These are phyloP conservation scores for Pyrocephalus nanus DNA, from an alignment of 2,797 vertebrate species.

Conservation along the genomic window DNA sequence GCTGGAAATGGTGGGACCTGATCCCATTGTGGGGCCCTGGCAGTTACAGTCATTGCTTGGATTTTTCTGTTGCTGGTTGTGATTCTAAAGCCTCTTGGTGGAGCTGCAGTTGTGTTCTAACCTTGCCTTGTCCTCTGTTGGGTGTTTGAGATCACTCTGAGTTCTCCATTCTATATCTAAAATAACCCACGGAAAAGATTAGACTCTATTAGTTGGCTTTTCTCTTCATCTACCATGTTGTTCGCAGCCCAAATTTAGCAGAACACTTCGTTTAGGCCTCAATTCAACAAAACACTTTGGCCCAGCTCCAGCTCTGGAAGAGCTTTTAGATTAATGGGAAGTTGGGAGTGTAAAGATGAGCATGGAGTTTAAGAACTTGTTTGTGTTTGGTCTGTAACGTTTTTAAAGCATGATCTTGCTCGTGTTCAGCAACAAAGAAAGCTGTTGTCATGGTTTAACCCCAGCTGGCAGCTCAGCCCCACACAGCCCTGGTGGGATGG, in stretches of 20 bases:
- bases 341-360: background rate
- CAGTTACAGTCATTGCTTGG: background rate
- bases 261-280: slow-evolving; percentile 6
- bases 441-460: background rate
- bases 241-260: slow-evolving; percentile 13
- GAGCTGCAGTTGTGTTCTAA: background rate
- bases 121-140: background rate
- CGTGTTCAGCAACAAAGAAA: background rate
- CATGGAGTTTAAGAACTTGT: background rate
- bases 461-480: background rate
- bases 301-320: background rate
- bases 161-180: background rate
- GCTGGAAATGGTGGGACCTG: background rate
- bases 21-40: background rate
- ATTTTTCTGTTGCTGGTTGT: background rate
- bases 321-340: slow-evolving; percentile 6
- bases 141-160: background rate
- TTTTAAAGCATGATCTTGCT: background rate
- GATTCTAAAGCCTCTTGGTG: background rate
- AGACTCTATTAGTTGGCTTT: background rate
- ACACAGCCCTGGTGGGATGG: background rate
- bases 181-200: background rate
- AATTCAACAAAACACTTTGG: slow-evolving; percentile 24
- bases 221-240: background rate
- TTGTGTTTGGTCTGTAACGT: background rate